Conservation (phyloP, 64 coral and sea anemone species). For the Acropora tenuis region DNA sequence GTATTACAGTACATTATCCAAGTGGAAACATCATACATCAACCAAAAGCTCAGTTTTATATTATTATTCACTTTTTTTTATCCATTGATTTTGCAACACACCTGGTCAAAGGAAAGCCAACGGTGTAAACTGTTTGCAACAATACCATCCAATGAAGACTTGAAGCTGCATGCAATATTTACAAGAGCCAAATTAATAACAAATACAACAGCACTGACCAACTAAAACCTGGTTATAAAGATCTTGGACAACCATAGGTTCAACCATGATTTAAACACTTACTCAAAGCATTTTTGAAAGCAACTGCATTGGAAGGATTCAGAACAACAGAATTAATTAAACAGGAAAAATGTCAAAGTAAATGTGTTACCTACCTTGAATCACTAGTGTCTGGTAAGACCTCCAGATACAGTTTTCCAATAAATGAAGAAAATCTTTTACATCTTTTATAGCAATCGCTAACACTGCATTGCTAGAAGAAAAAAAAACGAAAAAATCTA, state of each 20-base stretch:
- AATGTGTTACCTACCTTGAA: background rate
- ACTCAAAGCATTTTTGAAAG: too few species aligned
- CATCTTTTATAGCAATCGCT: conserved; percentile 53
- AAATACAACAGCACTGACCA: too few species aligned
- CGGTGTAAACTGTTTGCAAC: conserved; percentile 49
- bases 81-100: background rate
- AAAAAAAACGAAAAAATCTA: too few species aligned
- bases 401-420: conserved; percentile 51
- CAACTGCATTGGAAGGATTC: background rate
- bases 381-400: background rate
- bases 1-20: too few species aligned
- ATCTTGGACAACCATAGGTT: too few species aligned
- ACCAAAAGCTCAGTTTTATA: too few species aligned
- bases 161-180: background rate
- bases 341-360: background rate
- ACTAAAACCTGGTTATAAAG: too few species aligned
- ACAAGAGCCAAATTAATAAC: too few species aligned
- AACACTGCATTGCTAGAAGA: conserved; percentile 37
- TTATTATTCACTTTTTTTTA: background rate
- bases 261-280: too few species aligned
- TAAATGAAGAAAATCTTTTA: conserved; percentile 54
- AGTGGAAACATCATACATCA: too few species aligned
- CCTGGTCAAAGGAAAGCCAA: conserved; percentile 63
- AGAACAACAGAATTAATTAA: background rate
- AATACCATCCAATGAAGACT: conserved; percentile 36